Conservation (phyloP, 2,113 vertebrate species). For the Gymnocephalus cernua region DNA sequence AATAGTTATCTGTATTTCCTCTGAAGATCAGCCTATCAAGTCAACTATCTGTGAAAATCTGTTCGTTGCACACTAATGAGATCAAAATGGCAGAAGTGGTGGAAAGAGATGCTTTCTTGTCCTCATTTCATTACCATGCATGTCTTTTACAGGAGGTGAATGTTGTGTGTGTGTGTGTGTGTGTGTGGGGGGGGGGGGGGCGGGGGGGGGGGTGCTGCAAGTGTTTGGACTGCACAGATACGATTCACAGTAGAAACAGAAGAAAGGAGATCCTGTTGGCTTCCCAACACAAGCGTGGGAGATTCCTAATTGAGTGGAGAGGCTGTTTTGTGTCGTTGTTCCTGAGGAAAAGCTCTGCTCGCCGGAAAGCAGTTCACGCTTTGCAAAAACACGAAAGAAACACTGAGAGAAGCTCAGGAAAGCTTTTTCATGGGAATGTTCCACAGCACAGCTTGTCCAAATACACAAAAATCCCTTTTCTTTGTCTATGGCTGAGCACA, state of each 20-base stretch:
- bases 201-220: neutral
- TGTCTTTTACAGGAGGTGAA: slow-evolving; percentile 29
- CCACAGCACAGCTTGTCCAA: slow-evolving; percentile 29
- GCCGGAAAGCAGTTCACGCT: slow-evolving; percentile 34
- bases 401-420: slow-evolving; percentile 20
- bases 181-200: no score
- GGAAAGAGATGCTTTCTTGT: slow-evolving; percentile 17
- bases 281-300: slow-evolving; percentile 45
- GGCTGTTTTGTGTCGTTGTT: slow-evolving; percentile 36
- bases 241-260: slow-evolving; percentile 28
- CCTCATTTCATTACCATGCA: slow-evolving; percentile 25
- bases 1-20: slow-evolving; percentile 42
- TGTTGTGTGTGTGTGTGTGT: no score
- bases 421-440: slow-evolving; percentile 27
- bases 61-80: slow-evolving; percentile 54
- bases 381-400: slow-evolving; percentile 7
- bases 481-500: neutral
- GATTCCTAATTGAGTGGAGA: slow-evolving; percentile 70
- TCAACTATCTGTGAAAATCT: slow-evolving; percentile 50
- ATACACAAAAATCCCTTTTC: slow-evolving; percentile 4
- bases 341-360: slow-evolving; percentile 34
- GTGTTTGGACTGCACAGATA: slow-evolving; percentile 40
- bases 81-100: slow-evolving; percentile 45
- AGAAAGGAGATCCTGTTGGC: slow-evolving; percentile 41
- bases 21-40: slow-evolving; percentile 40